phyloP scores from a whole-genome alignment of 1,140 invertebrate genomes.

The Eufriesea mexicana region DNA sequence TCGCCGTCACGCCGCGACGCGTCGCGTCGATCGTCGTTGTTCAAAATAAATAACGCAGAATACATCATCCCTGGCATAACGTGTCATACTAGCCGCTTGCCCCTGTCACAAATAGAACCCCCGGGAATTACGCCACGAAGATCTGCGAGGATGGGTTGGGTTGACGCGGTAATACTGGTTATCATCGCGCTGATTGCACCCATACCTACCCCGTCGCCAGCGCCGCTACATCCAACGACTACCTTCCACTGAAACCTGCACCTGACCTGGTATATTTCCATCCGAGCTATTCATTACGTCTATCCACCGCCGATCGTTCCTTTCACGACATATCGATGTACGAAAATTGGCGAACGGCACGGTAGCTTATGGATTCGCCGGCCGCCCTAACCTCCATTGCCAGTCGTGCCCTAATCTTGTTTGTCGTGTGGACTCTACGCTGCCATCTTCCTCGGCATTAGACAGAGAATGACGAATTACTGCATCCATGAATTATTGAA shows the following conservation, averaged over 20 bases:
- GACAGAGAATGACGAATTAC: not conserved
- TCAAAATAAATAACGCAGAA: constrained; percentile 64
- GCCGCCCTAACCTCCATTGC: not conserved
- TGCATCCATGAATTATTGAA: not conserved
- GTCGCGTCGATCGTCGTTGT: constrained; percentile 31
- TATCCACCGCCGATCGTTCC: constrained; percentile 55
- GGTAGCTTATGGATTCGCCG: constrained; percentile 34
- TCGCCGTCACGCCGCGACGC: not conserved
- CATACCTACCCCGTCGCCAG: constrained; percentile 38
- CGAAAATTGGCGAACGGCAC: constrained; percentile 54
- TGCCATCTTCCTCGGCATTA: too few relatives aligned
- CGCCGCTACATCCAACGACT: constrained; percentile 52
- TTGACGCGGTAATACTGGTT: constrained; percentile 70
- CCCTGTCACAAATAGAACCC: constrained; percentile 64
- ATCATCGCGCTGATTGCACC: constrained; percentile 70
- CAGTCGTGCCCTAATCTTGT: not conserved
- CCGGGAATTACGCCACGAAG: constrained; percentile 62
- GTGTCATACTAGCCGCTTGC: constrained; percentile 54
- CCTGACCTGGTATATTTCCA: constrained; percentile 57
- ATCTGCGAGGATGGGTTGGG: constrained; percentile 55
- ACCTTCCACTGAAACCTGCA: constrained; percentile 58
- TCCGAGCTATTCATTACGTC: constrained; percentile 60
- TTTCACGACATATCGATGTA: constrained; percentile 58
- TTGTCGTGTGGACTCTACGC: not conserved
- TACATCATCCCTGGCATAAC: constrained; percentile 50